A percentile compares a stretch with the other conserved stretches of the same genome.
Evolutionary conservation across 2,888 invertebrate species (phyloP).

Genomic region (Macaria liturata): DNA sequence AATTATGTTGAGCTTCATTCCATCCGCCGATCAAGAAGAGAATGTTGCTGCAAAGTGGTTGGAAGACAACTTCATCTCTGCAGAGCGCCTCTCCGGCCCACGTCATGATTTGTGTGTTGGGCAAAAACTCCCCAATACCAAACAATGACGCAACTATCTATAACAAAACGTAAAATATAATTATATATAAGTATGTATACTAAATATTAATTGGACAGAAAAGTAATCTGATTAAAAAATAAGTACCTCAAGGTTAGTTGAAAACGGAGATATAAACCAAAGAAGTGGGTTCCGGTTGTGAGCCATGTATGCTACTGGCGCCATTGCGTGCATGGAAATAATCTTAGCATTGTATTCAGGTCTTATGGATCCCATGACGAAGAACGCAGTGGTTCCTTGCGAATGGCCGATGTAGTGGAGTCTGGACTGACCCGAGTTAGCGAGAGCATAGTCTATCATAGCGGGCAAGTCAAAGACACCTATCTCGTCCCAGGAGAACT

Average conservation of each 20-base stretch:
- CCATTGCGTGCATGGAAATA: conserved; percentile 85
- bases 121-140: conserved; percentile 86
- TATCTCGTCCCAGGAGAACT: conserved; percentile 93
- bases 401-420: conserved; percentile 93
- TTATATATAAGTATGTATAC: no score
- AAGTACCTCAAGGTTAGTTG: conserved; percentile 65
- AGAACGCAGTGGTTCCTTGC: conserved; percentile 86
- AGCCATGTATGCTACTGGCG: conserved; percentile 86
- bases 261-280: conserved; percentile 64
- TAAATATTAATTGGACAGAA: no score
- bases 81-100: conserved; percentile 81
- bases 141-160: conserved; percentile 68
- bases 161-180: conserved; percentile 18
- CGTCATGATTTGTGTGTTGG: conserved; percentile 77
- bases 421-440: conserved; percentile 78
- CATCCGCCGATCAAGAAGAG: conserved; percentile 86
- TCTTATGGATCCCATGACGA: conserved; percentile 85
- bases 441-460: conserved; percentile 89
- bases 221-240: no score
- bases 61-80: conserved; percentile 77
- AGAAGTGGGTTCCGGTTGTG: conserved; percentile 79
- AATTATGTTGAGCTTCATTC: conserved; percentile 80
- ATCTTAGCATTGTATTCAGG: conserved; percentile 88
- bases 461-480: conserved; percentile 90
- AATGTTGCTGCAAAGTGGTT: conserved; percentile 85